phyloP scores from a whole-genome alignment of 2,888 invertebrate genomes.

The Drosophila flavopinicola region DNA sequence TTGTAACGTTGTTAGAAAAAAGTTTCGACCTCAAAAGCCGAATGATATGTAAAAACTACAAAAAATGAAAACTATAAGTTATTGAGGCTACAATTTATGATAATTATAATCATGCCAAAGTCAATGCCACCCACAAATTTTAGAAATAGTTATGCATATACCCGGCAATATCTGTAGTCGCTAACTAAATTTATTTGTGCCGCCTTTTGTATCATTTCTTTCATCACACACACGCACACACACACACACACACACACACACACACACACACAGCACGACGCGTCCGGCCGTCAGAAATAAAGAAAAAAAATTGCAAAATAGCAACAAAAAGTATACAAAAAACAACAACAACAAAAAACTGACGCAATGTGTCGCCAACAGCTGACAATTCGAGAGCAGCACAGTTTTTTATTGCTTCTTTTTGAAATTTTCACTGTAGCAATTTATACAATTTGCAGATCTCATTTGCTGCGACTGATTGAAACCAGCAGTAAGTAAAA shows the following conservation, averaged over 20 bases:
- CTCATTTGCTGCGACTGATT: slow-evolving; percentile 9
- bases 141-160: slow-evolving; percentile 36
- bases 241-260: slow-evolving; percentile 20
- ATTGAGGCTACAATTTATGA: slow-evolving; percentile 43
- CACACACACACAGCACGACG: slow-evolving; percentile 20
- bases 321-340: slow-evolving; percentile 30
- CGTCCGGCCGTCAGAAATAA: slow-evolving; percentile 56
- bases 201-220: slow-evolving; percentile 70
- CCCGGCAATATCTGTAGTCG: slow-evolving; percentile 39
- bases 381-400: slow-evolving; percentile 71
- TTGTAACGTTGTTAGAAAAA: slow-evolving; percentile 5
- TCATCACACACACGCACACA: slow-evolving; percentile 44
- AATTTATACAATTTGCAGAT: slow-evolving; percentile 26
- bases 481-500: slow-evolving; percentile 5
- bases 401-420: slow-evolving; percentile 48
- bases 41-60: slow-evolving; percentile 6
- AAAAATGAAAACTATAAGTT: slow-evolving; percentile 28
- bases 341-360: slow-evolving; percentile 43
- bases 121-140: slow-evolving; percentile 53
- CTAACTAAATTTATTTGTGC: slow-evolving; percentile 63
- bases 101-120: slow-evolving; percentile 62
- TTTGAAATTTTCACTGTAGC: slow-evolving; percentile 24
- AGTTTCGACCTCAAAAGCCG: slow-evolving; percentile 31
- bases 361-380: slow-evolving; percentile 71
- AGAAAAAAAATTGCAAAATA: slow-evolving; percentile 43